phyloP scores from a whole-genome alignment of 2,113 vertebrate genomes.

The Barbus barbus region DNA sequence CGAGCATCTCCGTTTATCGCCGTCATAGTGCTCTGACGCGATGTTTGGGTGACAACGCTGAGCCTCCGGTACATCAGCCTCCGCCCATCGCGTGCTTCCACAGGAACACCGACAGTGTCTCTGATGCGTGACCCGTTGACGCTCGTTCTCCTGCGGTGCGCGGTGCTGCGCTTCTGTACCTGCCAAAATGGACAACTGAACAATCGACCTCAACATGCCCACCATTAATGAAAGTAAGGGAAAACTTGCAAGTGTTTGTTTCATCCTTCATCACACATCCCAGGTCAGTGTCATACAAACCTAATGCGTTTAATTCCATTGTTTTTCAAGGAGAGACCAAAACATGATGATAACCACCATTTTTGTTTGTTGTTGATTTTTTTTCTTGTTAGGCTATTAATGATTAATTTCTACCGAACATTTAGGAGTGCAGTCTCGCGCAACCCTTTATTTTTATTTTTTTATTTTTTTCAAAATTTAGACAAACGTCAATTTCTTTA shows the following conservation, averaged over 20 bases:
- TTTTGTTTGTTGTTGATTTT: not conserved
- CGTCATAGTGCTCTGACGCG: conserved; percentile 34
- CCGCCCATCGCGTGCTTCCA: conserved; percentile 52
- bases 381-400: not conserved
- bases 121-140: conserved; percentile 33
- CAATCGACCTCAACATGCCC: conserved; percentile 74
- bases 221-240: conserved; percentile 67
- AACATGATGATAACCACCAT: not conserved
- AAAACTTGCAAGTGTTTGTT: conserved; percentile 72
- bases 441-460: not conserved
- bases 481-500: not conserved
- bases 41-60: conserved; percentile 25
- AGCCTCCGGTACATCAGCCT: conserved; percentile 19
- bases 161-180: conserved; percentile 35
- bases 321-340: not conserved
- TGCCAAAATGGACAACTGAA: conserved; percentile 69
- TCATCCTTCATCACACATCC: conserved; percentile 69
- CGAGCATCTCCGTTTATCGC: not conserved
- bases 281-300: conserved; percentile 66
- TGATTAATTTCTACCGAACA: too few species aligned
- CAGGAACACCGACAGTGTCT: conserved; percentile 14
- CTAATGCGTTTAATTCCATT: not conserved
- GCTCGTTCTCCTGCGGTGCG: conserved; percentile 25
- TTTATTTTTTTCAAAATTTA: not conserved
- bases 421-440: not conserved